Evolutionary conservation across 1,140 invertebrate species (phyloP), one percentile per base, ranked within the genome.

Genomic region (Chionoecetes opilio): DNA sequence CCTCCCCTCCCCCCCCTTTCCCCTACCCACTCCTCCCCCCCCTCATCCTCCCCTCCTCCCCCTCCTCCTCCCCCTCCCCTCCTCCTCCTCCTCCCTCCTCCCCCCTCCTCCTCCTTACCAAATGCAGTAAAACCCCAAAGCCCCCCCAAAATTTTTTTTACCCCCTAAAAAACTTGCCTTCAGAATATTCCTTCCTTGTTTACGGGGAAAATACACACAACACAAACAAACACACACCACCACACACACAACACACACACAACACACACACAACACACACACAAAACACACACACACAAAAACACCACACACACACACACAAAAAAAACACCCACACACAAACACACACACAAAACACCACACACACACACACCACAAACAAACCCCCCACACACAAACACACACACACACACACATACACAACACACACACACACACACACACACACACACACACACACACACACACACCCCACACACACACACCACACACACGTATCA

Each of bases 361-460:
- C 87, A 89, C 34, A n/a, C 88, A 90, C 0, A 37, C 88, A 90
- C 37, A 37, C 37, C 17, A 8, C 0, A 17, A 37, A 3, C 38
- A 2, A 9, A n/a, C n/a, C n/a, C n/a, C n/a, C n/a, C n/a, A n/a
- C n/a, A n/a, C n/a, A n/a, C n/a, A n/a, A n/a, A 75, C n/a, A 75
- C 63, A 75, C 21, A 91, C 88, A 91, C 35, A 53, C 31, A 32
- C 26, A 46, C 31, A 32, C 17, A 41, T 29, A 53, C 29, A 91
- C 21, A n/a, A 91, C 41, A 91, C 88, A 90, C 38, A 53, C 88
- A 90, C 38, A 90, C 17, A 88, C 86, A 88, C 86, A 38, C 31
- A 38, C 37, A 88, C 87, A 89, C 34, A 89, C 86, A 8, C 87
- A 89, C 87, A 89, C 87, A 89, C 87, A 89, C 87, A 89, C 34